These are phyloP conservation scores for Scaptomyza polygonia DNA, from an alignment of 2,888 invertebrate species.

Conservation along the genomic window DNA sequence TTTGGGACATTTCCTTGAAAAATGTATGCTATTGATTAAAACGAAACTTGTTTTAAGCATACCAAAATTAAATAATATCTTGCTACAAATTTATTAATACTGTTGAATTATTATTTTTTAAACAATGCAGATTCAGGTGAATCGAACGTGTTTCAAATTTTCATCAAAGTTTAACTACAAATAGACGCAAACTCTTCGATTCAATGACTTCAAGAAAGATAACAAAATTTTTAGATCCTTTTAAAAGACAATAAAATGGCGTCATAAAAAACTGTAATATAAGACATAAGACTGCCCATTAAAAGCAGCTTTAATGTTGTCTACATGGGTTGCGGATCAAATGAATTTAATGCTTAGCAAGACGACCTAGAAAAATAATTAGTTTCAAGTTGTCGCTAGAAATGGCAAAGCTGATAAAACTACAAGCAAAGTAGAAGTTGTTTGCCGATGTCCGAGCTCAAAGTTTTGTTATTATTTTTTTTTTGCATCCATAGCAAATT, in stretches of 20 bases:
- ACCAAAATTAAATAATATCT: no score
- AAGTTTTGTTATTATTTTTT: constrained; percentile 20
- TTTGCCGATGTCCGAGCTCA: constrained; percentile 26
- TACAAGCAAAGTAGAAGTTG: constrained; percentile 12
- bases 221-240: not conserved
- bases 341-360: constrained; percentile 57
- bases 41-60: no score
- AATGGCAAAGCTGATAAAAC: constrained; percentile 14
- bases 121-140: no score
- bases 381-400: constrained; percentile 4
- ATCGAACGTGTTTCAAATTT: no score
- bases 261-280: constrained; percentile 44
- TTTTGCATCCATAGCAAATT: constrained; percentile 28
- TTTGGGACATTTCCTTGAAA: not conserved
- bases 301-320: constrained; percentile 48
- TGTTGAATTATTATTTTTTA: no score
- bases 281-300: constrained; percentile 45
- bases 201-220: no score
- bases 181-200: not conserved
- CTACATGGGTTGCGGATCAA: constrained; percentile 42
- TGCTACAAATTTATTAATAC: no score
- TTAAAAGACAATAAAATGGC: not conserved
- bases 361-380: constrained; percentile 30
- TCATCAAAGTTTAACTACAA: no score
- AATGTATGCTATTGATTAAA: no score